These are phyloP conservation scores for Arion vulgaris DNA, from an alignment of 1,140 invertebrate species.

Conservation along the genomic window DNA sequence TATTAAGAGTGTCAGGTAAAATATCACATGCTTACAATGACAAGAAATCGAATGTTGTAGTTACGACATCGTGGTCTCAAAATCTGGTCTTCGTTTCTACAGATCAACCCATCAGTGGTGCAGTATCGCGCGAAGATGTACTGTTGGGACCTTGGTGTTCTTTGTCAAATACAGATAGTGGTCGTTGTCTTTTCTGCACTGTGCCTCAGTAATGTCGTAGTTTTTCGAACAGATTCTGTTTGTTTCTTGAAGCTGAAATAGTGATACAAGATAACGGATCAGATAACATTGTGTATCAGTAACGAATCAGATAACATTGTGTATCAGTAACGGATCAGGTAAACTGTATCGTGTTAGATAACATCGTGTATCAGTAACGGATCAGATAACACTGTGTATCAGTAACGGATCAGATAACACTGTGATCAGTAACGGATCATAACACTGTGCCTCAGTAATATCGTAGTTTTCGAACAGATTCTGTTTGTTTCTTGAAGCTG, in stretches of 20 bases:
- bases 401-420: too few relatives aligned
- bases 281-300: too few relatives aligned
- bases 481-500: neutral
- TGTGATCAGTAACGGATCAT: too few relatives aligned
- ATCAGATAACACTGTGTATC: too few relatives aligned
- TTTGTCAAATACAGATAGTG: neutral
- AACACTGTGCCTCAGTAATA: neutral
- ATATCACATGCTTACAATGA: neutral
- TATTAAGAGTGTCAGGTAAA: too few relatives aligned
- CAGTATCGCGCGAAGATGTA: neutral
- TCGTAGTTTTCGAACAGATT: neutral
- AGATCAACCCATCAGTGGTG: neutral
- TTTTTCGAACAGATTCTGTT: neutral
- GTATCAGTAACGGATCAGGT: too few relatives aligned
- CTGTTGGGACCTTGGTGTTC: neutral
- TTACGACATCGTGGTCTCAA: neutral
- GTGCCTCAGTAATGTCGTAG: neutral
- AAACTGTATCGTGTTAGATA: too few relatives aligned
- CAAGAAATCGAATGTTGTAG: conserved; percentile 15
- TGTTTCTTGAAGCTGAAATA: too few relatives aligned
- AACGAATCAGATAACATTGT: too few relatives aligned
- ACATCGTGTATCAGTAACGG: too few relatives aligned
- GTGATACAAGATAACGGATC: too few relatives aligned
- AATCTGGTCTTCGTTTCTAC: neutral
- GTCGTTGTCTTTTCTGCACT: neutral